Evolutionary conservation across 1,140 invertebrate species (phyloP).

Genomic region (Himalopsyche phryganea): DNA sequence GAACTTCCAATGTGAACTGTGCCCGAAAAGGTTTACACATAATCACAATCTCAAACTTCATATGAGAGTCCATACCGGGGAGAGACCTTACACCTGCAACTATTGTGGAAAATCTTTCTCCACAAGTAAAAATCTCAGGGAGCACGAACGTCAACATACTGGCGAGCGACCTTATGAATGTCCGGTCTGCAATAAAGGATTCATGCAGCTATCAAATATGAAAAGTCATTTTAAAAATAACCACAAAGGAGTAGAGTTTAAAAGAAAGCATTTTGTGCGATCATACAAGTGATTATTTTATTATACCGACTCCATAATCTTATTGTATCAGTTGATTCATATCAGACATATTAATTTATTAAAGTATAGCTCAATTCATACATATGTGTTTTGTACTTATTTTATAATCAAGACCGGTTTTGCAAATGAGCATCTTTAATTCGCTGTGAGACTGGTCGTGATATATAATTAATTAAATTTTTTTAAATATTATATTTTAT

Average conservation of each 20-base stretch:
- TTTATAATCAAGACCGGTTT: too few species aligned
- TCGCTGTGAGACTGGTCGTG: too few species aligned
- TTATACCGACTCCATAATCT: too few species aligned
- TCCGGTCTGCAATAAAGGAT: conserved; percentile 48
- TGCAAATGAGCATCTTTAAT: too few species aligned
- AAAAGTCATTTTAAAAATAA: conserved; percentile 13
- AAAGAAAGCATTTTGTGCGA: too few species aligned
- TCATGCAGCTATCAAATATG: conserved; percentile 37
- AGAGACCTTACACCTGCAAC: conserved; percentile 34
- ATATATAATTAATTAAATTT: too few species aligned
- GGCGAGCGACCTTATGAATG: conserved; percentile 54
- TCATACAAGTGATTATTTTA: too few species aligned
- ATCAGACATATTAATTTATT: too few species aligned
- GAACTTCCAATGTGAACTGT: conserved; percentile 47
- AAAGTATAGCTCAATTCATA: too few species aligned
- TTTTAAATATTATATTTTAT: too few species aligned
- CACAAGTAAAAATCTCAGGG: conserved; percentile 40
- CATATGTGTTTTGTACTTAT: too few species aligned
- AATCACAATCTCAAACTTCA: conserved; percentile 31
- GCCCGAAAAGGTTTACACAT: conserved; percentile 38
- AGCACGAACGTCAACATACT: conserved; percentile 44
- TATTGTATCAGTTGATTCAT: too few species aligned
- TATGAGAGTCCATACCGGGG: conserved; percentile 26
- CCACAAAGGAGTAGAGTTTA: conserved; percentile 4
- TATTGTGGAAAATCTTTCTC: conserved; percentile 39